phyloP scores from a whole-genome alignment of 2,888 invertebrate genomes.

The Metellina segmentata region DNA sequence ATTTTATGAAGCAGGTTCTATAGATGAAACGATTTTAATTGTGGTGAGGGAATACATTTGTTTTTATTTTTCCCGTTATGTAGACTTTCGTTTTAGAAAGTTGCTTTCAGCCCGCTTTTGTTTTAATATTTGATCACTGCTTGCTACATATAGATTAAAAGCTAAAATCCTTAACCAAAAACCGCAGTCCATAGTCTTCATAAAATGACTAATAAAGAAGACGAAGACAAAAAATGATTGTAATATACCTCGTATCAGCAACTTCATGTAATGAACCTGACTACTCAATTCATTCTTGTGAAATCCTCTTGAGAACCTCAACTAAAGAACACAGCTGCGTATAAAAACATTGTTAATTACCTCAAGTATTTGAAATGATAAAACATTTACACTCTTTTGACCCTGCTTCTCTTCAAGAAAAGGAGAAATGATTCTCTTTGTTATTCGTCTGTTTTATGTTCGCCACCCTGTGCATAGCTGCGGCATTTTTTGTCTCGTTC shows the following conservation, averaged over 20 bases:
- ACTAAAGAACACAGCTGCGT: neutral
- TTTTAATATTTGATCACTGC: too few species aligned
- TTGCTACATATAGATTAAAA: too few species aligned
- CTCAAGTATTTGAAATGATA: conserved; percentile 36
- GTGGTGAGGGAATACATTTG: neutral
- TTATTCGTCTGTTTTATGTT: conserved; percentile 12
- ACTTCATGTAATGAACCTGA: conserved; percentile 16
- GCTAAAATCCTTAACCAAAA: too few species aligned
- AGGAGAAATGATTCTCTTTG: conserved; percentile 33
- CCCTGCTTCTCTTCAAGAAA: conserved; percentile 11
- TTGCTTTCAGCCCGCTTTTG: neutral
- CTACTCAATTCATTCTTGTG: conserved; percentile 2
- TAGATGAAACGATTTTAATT: neutral
- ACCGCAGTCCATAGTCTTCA: too few species aligned
- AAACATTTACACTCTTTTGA: conserved; percentile 18
- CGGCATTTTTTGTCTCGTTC: neutral
- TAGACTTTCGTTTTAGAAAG: neutral
- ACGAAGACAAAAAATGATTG: too few species aligned
- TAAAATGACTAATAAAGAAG: too few species aligned
- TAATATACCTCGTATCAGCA: conserved; percentile 20
- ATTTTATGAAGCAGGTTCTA: too few species aligned
- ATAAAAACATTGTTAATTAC: conserved; percentile 31
- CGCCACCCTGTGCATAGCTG: neutral
- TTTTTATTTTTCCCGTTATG: neutral
- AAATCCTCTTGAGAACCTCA: conserved; percentile 20